Base-by-base conservation (phyloP, 2,888 invertebrate genomes). In the Drosophila rubida region DNA sequence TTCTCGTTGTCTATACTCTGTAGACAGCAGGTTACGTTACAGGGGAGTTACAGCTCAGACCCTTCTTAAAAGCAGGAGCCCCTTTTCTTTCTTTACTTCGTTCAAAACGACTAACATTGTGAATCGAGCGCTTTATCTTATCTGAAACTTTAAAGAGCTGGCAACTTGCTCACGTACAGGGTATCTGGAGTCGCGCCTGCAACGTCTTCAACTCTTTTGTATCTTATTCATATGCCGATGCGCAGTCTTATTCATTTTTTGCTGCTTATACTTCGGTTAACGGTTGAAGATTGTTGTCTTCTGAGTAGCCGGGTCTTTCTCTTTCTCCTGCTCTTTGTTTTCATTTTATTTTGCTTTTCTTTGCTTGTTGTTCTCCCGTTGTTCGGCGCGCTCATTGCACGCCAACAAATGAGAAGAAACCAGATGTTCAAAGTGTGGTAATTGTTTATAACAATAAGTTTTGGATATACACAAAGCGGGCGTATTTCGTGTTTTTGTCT, bases 401-500 rank as follows among this genome's bases (percentile, higher is more conserved):
- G 16, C 39, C 51, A 19, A 19, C 42, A 5, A 39, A 37, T 8
- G 9, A 11, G 39, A 46, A 27, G 53, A 57, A 74, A 68, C 64
- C 79, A 83, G 79, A 79, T 45, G 45, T 54, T 35, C 51, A 27
- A 51, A 80, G 84, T 66, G 75, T 54, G 51, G 49, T 61, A 80
- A 83, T 83, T 83, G 87, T 86, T 83, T 83, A 83, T 82, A 72
- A 63, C 75, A 78, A 78, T 62, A 66, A 55, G 25, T 68, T 54
- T 53, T 25, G n/a, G 22, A 25, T 39, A 42, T 41, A 45, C 41
- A 27, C 41, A 63, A 48, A 23, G 23, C 1, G 41, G 30, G 46
- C 19, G 44, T 30, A 19, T 49, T 60, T 41, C 11, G 25, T 46
- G 22, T 23, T 49, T 39, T 16, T 37, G 48, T 9, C 41, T 27